Evolutionary conservation across 2,113 vertebrate species (phyloP), one percentile per base, ranked within the genome.

Genomic region (Psettodes erumei): DNA sequence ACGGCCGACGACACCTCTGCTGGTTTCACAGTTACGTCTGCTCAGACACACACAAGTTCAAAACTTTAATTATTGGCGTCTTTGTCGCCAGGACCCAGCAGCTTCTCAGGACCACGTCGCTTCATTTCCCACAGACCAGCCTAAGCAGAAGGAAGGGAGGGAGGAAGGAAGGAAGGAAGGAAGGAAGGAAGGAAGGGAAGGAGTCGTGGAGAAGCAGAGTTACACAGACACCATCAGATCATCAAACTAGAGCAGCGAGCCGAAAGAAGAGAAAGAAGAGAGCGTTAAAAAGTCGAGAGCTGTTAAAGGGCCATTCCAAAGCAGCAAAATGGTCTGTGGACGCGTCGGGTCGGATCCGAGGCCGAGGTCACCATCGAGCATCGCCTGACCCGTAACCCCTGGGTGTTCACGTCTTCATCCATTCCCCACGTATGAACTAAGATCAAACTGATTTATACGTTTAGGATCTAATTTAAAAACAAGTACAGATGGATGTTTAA

Each of bases 271-370:
- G 72, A 66, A 40, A 63, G 23, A 40, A 63, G 21, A 68, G 15
- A 60, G 85, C 59, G 28, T 69, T 70, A 59, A 43, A 16, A 60
- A 79, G n/a, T n/a, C n/a, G n/a, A n/a, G n/a, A n/a, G 81, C 59
- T 47, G 66, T 83, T 71, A 76, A 71, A 55, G 70, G 74, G 78
- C 75, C 76, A 82, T 85, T 84, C 75, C 54, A 38, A 88, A 90
- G 88, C 84, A 85, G 80, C 63, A 10, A 21, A 19, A 40, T 13
- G 81, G 84, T 92, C 91, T 91, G 90, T 91, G 88, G 86, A 88
- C 35, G 74, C 8, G 64, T 70, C 6, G 9, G 42, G 1, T 2
- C 48, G 60, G 70, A 38, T 84, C 84, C 1, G 35, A 81, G 89
- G 89, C 45, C 79, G 71, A 84, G 85, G 89, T 90, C 89, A 82